A percentile compares a stretch with the other conserved stretches of the same genome.
Conservation (phyloP, 2,113 vertebrate genomes). For the Halichoeres trimaculatus region DNA sequence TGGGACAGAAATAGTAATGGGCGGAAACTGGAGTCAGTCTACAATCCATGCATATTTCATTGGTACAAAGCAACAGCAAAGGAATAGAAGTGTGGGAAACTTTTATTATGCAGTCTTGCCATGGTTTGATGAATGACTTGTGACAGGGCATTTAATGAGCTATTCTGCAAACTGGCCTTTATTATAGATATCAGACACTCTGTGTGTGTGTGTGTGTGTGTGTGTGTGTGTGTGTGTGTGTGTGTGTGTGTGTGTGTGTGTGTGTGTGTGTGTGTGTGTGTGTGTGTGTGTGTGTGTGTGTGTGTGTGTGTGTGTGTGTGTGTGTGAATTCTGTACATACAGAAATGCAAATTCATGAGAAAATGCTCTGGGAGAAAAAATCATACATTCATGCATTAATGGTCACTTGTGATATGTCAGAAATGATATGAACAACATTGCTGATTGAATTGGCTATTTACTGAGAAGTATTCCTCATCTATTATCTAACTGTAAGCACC, state of each 20-base stretch:
- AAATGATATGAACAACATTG: neutral
- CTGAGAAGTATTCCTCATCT: too few species aligned
- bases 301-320: neutral
- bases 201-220: slow-evolving; percentile 6
- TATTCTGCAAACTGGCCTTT: slow-evolving; percentile 37
- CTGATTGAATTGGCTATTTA: neutral
- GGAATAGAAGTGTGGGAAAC: slow-evolving; percentile 41
- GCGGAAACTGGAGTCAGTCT: slow-evolving; percentile 49
- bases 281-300: too few species aligned
- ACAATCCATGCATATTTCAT: slow-evolving; percentile 63
- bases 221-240: neutral
- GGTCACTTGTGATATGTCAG: neutral
- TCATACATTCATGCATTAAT: neutral
- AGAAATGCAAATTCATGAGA: slow-evolving; percentile 29
- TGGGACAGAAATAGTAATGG: slow-evolving; percentile 22
- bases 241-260: too few species aligned
- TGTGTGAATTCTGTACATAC: neutral
- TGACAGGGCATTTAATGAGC: slow-evolving; percentile 60
- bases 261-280: too few species aligned
- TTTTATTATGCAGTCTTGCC: slow-evolving; percentile 35
- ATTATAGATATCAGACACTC: slow-evolving; percentile 33
- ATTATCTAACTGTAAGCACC: neutral
- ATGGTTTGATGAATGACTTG: slow-evolving; percentile 62
- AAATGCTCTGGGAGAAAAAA: slow-evolving; percentile 7
- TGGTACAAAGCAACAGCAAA: slow-evolving; percentile 8